Evolutionary conservation across 2,113 vertebrate genomes (phyloP).

Genomic region (Sylvicapra grimmia): DNA sequence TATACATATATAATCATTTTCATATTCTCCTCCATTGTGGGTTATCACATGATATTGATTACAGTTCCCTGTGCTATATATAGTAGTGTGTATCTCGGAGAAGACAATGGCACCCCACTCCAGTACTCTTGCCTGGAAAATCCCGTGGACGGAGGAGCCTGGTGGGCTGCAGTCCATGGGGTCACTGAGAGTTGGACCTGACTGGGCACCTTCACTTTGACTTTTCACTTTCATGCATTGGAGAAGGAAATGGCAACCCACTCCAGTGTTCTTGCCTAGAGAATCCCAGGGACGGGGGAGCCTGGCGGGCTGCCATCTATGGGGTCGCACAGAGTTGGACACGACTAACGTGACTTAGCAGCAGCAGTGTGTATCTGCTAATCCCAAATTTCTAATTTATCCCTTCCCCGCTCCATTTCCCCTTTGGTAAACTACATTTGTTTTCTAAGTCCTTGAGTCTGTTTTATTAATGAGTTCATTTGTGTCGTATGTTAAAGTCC

Average conservation of each 20-base stretch:
- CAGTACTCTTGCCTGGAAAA: background rate
- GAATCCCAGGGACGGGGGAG: background rate
- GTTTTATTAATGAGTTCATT: background rate
- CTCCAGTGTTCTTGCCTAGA: background rate
- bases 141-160: background rate
- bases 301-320: background rate
- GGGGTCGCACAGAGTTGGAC: background rate
- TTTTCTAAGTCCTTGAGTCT: background rate
- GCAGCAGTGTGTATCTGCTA: background rate
- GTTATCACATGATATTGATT: background rate
- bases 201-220: background rate
- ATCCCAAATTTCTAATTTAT: background rate
- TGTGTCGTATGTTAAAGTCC: background rate
- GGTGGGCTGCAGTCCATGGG: background rate
- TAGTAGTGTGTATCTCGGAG: background rate
- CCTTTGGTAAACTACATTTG: background rate
- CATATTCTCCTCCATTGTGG: background rate
- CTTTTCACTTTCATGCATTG: background rate
- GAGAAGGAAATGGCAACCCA: background rate
- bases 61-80: background rate
- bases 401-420: background rate
- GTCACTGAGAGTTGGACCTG: background rate
- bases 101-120: background rate
- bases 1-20: background rate
- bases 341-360: background rate